Evolutionary conservation across 2,797 vertebrate species (phyloP).

Genomic region (Eurystomus glaucurus): DNA sequence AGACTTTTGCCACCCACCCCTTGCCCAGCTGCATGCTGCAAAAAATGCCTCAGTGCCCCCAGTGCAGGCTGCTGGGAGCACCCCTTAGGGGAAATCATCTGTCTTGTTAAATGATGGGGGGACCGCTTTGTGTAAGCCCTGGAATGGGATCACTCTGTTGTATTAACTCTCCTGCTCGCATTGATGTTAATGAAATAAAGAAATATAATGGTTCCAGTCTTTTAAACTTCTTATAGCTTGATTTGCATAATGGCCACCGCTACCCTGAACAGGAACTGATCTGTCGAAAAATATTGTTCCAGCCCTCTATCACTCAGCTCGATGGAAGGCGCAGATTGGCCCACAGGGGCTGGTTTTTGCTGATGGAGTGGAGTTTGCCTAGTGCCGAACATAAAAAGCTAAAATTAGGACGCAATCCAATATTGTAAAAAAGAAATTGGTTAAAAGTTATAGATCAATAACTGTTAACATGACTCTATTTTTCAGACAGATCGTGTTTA

Average conservation of each 20-base stretch:
- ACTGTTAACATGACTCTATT: slow-evolving; percentile 21
- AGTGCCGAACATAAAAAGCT: not conserved
- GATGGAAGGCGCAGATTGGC: not conserved
- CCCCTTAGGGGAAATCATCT: not conserved
- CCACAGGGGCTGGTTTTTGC: slow-evolving; percentile 41
- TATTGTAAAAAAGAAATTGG: slow-evolving; percentile 44
- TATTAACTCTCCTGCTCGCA: slow-evolving; percentile 22
- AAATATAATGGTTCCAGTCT: slow-evolving; percentile 80
- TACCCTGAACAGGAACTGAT: slow-evolving; percentile 59
- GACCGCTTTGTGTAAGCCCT: not conserved
- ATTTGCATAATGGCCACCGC: slow-evolving; percentile 73
- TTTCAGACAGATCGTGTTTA: slow-evolving; percentile 38
- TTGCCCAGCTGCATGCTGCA: not conserved
- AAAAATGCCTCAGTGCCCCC: not conserved
- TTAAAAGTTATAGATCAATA: slow-evolving; percentile 72
- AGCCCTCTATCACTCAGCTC: slow-evolving; percentile 46
- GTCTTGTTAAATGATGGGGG: slow-evolving; percentile 38
- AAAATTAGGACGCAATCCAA: slow-evolving; percentile 39
- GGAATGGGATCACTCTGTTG: slow-evolving; percentile 15
- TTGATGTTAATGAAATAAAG: slow-evolving; percentile 77
- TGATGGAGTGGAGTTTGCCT: slow-evolving; percentile 41
- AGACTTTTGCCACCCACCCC: not conserved
- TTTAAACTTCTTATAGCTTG: slow-evolving; percentile 74
- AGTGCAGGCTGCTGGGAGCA: slow-evolving; percentile 11
- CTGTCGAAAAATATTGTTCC: slow-evolving; percentile 65